phyloP scores from a whole-genome alignment of 2,113 vertebrate species.

The Labeo rohita region DNA sequence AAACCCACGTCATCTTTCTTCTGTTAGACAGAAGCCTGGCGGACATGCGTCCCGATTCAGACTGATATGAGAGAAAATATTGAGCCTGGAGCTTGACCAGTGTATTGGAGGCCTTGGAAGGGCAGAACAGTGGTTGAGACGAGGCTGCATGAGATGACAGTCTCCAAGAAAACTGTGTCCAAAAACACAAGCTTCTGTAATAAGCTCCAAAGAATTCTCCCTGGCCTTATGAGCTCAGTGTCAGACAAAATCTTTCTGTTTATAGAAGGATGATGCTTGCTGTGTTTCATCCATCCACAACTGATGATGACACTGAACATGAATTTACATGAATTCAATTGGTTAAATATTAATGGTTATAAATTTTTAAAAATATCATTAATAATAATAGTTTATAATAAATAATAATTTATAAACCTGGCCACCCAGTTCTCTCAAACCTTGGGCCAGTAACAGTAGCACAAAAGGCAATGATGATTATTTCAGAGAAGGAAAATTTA shows the following conservation, averaged over 20 bases:
- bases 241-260: conserved; percentile 18
- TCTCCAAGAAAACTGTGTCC: conserved; percentile 11
- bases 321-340: not conserved
- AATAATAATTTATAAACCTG: too few species aligned
- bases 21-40: conserved; percentile 58
- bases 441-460: not conserved
- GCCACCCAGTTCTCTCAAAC: not conserved
- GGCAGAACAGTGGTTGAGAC: not conserved
- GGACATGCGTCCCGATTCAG: conserved; percentile 36
- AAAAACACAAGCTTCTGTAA: conserved; percentile 30
- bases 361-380: too few species aligned
- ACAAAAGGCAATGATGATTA: not conserved
- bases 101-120: conserved; percentile 31
- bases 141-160: not conserved
- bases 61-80: conserved; percentile 59
- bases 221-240: conserved; percentile 7
- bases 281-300: not conserved
- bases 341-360: too few species aligned
- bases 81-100: conserved; percentile 62
- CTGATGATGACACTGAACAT: not conserved
- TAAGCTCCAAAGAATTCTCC: conserved; percentile 15
- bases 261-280: not conserved
- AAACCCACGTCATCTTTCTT: conserved; percentile 49
- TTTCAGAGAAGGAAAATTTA: not conserved
- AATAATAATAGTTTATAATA: too few species aligned